These are phyloP conservation scores for Homalodisca vitripennis DNA, from an alignment of 1,140 invertebrate species.

Conservation along the genomic window DNA sequence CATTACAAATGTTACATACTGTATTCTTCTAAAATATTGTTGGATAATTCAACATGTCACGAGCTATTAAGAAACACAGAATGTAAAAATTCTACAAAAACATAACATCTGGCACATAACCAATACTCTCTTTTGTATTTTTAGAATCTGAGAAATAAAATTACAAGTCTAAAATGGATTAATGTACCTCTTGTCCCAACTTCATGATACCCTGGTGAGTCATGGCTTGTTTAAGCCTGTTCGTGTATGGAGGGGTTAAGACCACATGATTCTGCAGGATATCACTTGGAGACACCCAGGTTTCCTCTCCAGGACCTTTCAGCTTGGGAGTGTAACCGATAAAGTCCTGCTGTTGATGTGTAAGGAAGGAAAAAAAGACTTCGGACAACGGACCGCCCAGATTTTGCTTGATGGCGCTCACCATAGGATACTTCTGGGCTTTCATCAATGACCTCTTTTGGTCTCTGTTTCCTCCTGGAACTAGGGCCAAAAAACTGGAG, in stretches of 20 bases:
- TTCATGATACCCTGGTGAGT: slow-evolving; percentile 19
- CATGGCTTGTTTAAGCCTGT: background rate
- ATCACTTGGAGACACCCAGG: slow-evolving; percentile 20
- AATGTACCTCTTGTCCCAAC: background rate
- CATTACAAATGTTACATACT: too few species aligned
- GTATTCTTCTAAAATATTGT: too few species aligned
- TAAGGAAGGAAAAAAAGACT: slow-evolving; percentile 15
- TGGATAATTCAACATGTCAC: too few species aligned
- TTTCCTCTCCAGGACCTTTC: background rate
- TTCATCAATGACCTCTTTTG: background rate
- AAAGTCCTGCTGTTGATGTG: background rate
- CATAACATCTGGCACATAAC: too few species aligned
- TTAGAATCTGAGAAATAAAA: too few species aligned
- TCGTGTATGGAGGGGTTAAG: slow-evolving; percentile 1
- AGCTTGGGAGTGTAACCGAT: slow-evolving; percentile 17
- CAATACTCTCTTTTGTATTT: too few species aligned
- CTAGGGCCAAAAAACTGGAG: background rate
- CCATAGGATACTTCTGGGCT: slow-evolving; percentile 12
- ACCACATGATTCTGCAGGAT: background rate
- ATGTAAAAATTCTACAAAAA: too few species aligned
- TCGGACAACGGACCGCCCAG: slow-evolving; percentile 16
- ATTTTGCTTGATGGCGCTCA: slow-evolving; percentile 13
- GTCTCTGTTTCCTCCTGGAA: slow-evolving; percentile 27
- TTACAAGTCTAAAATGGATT: too few species aligned
- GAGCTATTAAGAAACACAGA: too few species aligned